Base-by-base conservation (phyloP, 1,140 invertebrate species). In the Steinernema feltiae region DNA sequence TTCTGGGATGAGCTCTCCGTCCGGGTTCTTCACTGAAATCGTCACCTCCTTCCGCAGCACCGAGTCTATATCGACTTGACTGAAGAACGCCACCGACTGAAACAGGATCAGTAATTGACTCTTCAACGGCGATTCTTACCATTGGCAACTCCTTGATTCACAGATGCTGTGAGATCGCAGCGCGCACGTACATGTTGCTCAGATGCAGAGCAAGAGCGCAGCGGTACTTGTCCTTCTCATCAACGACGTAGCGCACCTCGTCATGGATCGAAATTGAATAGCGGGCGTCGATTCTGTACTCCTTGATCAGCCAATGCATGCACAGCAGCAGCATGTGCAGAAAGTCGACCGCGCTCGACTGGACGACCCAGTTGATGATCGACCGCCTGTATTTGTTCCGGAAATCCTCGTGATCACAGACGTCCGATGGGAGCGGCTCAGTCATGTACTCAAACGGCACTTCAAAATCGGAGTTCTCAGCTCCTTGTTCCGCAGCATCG, bases 241-340 rank as follows among this genome's bases (percentile, higher is more conserved):
- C 77, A 0, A 98, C 94, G 73, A 99, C 80, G 86, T 98, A 99
- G 1, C 96, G 90, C 73, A 88, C 91, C 89, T 99, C 97, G 87
- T 99, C 97, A 86, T 99, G 97, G 85, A 99, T 98, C 86, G 94
- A 97, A 18, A 99, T 90, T 80, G 92, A 93, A 88, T 98, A 98
- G 73, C 95, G 88, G 2, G 91, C 91, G 79, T 92, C 89, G 12
- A 92, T 91, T 18, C 91, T 71, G 77, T 88, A 91, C 75, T 88
- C 82, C 24, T 89, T 89, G 87, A 94, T 91, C 0, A 98, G 88
- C 92, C 95, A 98, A 48, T 91, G 89, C 94, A 99, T 97, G 74
- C 90, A 92, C 21, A 86, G 80, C 17, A 99, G 87, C 92, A 99
- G 95, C 53, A 99, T 88, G 87, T 99, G 97, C 1, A 99, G 88